Evolutionary conservation across 2,888 invertebrate species (phyloP).

Genomic region (Tiliacea aurago): DNA sequence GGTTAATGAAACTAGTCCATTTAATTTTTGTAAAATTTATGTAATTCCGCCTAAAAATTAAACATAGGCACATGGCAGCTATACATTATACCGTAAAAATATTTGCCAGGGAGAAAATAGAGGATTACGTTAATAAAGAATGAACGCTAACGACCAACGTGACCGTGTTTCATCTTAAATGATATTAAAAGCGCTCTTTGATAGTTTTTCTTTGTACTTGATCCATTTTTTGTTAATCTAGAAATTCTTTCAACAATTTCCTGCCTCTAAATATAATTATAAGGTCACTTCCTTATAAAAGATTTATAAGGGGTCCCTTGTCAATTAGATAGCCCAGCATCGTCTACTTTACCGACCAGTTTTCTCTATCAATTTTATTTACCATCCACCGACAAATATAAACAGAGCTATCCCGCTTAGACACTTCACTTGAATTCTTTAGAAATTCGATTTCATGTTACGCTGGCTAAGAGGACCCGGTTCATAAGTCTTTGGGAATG

Average conservation of each 20-base stretch:
- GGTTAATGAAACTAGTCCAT: no score
- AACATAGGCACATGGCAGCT: no score
- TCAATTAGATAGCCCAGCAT: constrained; percentile 55
- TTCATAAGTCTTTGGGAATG: constrained; percentile 64
- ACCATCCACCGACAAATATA: constrained; percentile 41
- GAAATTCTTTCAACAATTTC: background rate
- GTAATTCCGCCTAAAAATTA: no score
- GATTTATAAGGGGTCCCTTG: constrained; percentile 45
- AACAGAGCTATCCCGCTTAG: constrained; percentile 30
- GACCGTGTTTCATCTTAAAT: no score
- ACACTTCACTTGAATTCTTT: constrained; percentile 30
- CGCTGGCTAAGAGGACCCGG: constrained; percentile 43
- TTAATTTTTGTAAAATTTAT: no score
- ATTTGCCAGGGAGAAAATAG: no score
- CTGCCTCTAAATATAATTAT: constrained; percentile 11
- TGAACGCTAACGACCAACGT: background rate
- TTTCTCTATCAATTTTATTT: constrained; percentile 58
- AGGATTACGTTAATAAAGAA: no score
- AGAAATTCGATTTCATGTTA: constrained; percentile 48
- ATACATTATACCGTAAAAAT: no score
- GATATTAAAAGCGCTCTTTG: background rate
- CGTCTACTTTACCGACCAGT: constrained; percentile 50
- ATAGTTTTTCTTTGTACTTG: constrained; percentile 10
- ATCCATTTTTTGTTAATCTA: background rate
- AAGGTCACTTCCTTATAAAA: constrained; percentile 35